A percentile compares a stretch with the other conserved stretches of the same genome.
These are phyloP conservation scores for Ormyrus nitidulus DNA, from an alignment of 2,888 invertebrate genomes.

Conservation along the genomic window DNA sequence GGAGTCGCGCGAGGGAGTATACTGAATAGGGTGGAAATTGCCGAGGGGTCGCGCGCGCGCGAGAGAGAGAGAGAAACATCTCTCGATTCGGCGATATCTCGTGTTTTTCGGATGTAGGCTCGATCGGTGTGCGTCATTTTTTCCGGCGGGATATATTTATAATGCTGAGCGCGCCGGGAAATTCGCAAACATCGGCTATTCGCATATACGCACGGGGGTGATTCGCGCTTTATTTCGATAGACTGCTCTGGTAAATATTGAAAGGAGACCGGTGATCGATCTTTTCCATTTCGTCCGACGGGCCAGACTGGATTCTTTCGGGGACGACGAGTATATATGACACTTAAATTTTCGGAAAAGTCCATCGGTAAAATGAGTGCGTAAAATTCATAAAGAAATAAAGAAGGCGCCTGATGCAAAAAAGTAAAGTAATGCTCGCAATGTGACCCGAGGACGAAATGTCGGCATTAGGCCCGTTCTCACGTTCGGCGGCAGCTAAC, in stretches of 20 bases:
- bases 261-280: background rate
- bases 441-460: slow-evolving; percentile 16
- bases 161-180: background rate
- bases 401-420: background rate
- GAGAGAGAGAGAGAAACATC: slow-evolving; percentile 43
- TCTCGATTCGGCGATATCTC: slow-evolving; percentile 41
- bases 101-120: slow-evolving; percentile 38
- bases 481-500: slow-evolving; percentile 64
- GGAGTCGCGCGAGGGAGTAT: slow-evolving; percentile 16
- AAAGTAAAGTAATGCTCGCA: slow-evolving; percentile 23
- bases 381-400: background rate
- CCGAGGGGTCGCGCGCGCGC: slow-evolving; percentile 41
- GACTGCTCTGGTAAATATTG: slow-evolving; percentile 21
- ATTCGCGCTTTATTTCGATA: slow-evolving; percentile 2
- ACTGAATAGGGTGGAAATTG: slow-evolving; percentile 57
- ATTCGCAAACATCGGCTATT: background rate
- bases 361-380: no score
- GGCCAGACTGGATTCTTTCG: no score
- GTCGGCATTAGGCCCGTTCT: slow-evolving; percentile 53
- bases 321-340: no score
- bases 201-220: background rate
- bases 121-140: slow-evolving; percentile 37
- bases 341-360: no score
- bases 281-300: no score
- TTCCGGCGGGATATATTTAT: background rate